Evolutionary conservation across 2,888 invertebrate species (phyloP).

Genomic region (Cheilosia variabilis): DNA sequence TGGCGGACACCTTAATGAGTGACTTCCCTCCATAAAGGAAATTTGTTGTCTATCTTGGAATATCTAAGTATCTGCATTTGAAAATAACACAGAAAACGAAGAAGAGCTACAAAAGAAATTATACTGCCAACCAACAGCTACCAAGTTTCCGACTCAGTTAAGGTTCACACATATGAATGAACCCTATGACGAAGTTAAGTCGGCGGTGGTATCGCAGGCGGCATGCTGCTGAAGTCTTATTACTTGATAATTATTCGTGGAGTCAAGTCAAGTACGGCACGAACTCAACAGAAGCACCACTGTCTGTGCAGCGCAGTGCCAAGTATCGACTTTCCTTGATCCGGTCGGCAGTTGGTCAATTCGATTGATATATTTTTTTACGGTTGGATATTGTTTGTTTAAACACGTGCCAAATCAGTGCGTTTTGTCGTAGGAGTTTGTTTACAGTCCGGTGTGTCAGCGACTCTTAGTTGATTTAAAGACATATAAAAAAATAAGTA

Average conservation of each 20-base stretch:
- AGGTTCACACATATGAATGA: constrained; percentile 70
- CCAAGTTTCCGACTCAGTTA: constrained; percentile 41
- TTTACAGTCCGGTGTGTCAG: constrained; percentile 58
- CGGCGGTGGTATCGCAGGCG: constrained; percentile 61
- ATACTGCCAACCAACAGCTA: neutral
- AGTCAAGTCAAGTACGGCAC: constrained; percentile 71
- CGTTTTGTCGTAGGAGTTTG: constrained; percentile 29
- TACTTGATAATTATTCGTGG: constrained; percentile 71
- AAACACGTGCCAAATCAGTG: constrained; percentile 41
- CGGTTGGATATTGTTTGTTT: neutral
- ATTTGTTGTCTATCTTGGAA: constrained; percentile 68
- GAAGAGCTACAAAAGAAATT: constrained; percentile 20
- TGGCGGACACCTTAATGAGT: constrained; percentile 67
- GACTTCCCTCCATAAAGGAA: constrained; percentile 67
- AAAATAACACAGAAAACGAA: constrained; percentile 46
- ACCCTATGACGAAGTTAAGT: constrained; percentile 65
- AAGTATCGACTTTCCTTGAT: constrained; percentile 56
- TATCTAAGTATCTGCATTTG: constrained; percentile 64
- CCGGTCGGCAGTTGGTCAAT: constrained; percentile 36
- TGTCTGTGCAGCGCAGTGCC: constrained; percentile 3
- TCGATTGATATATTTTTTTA: constrained; percentile 20
- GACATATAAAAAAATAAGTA: neutral
- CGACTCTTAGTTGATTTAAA: neutral
- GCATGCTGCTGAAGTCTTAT: constrained; percentile 61
- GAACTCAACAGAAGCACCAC: constrained; percentile 38